Conservation (phyloP, 2,888 invertebrate species). For the Epirrhoe tristata region DNA sequence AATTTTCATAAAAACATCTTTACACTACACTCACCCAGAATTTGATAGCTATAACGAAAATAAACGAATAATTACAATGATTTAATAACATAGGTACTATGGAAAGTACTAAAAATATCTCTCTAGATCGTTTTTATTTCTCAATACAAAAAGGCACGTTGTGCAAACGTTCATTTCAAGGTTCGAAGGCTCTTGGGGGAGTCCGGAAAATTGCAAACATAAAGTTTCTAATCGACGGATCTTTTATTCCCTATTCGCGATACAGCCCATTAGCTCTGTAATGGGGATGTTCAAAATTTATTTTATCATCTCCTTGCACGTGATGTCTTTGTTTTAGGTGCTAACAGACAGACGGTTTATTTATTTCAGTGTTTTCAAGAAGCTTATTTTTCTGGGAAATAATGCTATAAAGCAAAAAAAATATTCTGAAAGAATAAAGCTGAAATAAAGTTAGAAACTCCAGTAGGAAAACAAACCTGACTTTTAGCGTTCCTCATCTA, state of each 20-base stretch:
- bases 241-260: conserved; percentile 83
- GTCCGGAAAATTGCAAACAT: conserved; percentile 82
- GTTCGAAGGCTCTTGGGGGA: conserved; percentile 59
- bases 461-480: conserved; percentile 1
- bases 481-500: conserved; percentile 8
- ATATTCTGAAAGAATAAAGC: not conserved
- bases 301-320: conserved; percentile 84
- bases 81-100: too few species aligned
- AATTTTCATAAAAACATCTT: too few species aligned
- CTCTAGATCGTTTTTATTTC: conserved; percentile 17
- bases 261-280: conserved; percentile 84
- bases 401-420: conserved; percentile 5
- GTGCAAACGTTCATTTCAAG: conserved; percentile 57
- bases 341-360: conserved; percentile 55
- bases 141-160: conserved; percentile 35
- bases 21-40: too few species aligned
- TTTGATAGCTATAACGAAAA: too few species aligned
- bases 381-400: not conserved
- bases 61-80: too few species aligned
- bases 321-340: conserved; percentile 77
- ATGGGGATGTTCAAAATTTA: conserved; percentile 83
- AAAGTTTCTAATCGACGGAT: conserved; percentile 85
- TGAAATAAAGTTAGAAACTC: not conserved
- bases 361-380: conserved; percentile 47
- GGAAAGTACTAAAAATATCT: not conserved